Percentiles rank a stretch among this genome's conserved stretches.
Evolutionary conservation across 2,113 vertebrate genomes (phyloP).

Genomic region (Chionodraco myersi): DNA sequence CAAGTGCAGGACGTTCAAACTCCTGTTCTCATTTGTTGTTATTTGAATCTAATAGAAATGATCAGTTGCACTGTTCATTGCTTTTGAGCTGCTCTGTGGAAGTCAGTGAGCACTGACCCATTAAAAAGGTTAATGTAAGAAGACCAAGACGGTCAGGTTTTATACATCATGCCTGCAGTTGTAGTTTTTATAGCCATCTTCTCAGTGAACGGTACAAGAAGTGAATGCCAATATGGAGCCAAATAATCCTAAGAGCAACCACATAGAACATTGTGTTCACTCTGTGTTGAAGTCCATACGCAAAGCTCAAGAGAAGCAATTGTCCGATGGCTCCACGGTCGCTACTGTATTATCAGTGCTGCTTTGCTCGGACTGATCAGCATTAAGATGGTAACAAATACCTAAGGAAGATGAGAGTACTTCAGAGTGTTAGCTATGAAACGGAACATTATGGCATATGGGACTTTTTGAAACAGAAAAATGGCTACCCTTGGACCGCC

Average conservation of each 20-base stretch:
- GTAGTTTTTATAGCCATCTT: slow-evolving; percentile 45
- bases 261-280: not conserved
- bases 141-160: slow-evolving; percentile 35
- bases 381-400: not conserved
- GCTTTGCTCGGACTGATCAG: slow-evolving; percentile 27
- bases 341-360: slow-evolving; percentile 14
- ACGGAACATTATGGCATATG: slow-evolving; percentile 7
- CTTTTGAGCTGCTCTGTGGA: slow-evolving; percentile 14
- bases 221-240: slow-evolving; percentile 54
- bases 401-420: not conserved
- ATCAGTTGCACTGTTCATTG: slow-evolving; percentile 14
- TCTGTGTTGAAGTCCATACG: not conserved
- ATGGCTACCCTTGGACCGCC: slow-evolving; percentile 11
- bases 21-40: slow-evolving; percentile 34
- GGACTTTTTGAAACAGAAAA: slow-evolving; percentile 16
- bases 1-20: slow-evolving; percentile 8
- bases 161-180: slow-evolving; percentile 25
- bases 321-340: slow-evolving; percentile 15
- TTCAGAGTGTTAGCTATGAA: not conserved
- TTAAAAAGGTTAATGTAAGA: slow-evolving; percentile 15
- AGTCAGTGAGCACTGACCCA: slow-evolving; percentile 2
- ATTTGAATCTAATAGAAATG: slow-evolving; percentile 18
- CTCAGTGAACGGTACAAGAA: slow-evolving; percentile 33
- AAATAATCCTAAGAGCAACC: slow-evolving; percentile 43
- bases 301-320: not conserved